phyloP scores from a whole-genome alignment of 2,113 vertebrate species.

The Rostratula benghalensis region DNA sequence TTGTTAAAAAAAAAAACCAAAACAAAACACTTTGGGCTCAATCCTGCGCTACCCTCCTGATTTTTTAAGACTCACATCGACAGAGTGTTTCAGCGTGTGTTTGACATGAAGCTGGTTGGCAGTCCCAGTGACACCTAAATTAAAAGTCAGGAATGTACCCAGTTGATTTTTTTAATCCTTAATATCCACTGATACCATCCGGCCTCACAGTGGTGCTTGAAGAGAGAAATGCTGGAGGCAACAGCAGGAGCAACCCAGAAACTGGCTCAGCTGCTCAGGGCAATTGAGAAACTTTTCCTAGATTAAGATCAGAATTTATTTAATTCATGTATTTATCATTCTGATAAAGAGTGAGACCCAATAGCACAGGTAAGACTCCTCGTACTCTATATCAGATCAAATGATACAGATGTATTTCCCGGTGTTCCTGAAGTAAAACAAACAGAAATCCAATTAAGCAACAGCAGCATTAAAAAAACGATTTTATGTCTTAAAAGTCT shows the following conservation, averaged over 20 bases:
- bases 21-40: background rate
- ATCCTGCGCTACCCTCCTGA: background rate
- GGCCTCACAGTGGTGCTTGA: background rate
- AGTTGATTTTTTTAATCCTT: background rate
- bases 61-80: background rate
- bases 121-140: background rate
- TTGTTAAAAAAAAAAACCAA: background rate
- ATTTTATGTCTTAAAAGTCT: background rate
- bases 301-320: conserved; percentile 53
- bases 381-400: background rate
- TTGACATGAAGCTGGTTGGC: background rate
- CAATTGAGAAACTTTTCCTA: background rate
- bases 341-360: background rate
- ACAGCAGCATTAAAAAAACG: background rate
- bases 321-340: conserved; percentile 24
- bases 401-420: background rate
- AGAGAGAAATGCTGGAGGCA: background rate
- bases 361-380: background rate
- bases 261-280: background rate
- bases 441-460: conserved; percentile 21
- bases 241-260: background rate
- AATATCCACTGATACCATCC: background rate
- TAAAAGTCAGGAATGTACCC: background rate
- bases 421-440: conserved; percentile 8
- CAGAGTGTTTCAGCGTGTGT: rapidly evolving